phyloP scores from a whole-genome alignment of 1,140 invertebrate species.

The Hirudo medicinalis region DNA sequence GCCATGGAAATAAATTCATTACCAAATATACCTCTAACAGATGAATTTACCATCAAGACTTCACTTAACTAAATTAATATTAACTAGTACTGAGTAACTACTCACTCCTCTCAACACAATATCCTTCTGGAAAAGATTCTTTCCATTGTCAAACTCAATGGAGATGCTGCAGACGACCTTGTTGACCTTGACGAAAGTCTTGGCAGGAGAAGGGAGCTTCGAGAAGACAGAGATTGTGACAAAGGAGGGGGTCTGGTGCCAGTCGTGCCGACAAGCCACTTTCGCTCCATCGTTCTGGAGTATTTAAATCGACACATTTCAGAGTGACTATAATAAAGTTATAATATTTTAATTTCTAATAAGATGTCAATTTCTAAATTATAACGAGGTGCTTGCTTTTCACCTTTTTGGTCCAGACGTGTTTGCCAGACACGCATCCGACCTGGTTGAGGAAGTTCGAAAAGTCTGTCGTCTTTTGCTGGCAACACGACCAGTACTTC shows the following conservation, averaged over 20 bases:
- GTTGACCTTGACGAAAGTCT: conserved; percentile 20
- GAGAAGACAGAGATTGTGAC: conserved; percentile 22
- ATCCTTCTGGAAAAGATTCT: conserved; percentile 18
- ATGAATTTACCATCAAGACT: too few relatives aligned
- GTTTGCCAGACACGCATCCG: conserved; percentile 63
- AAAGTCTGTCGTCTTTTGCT: conserved; percentile 84
- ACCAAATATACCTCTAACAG: too few relatives aligned
- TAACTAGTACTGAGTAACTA: not conserved
- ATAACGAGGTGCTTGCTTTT: too few relatives aligned
- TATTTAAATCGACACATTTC: too few relatives aligned
- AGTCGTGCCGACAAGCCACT: conserved; percentile 20
- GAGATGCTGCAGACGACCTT: conserved; percentile 11
- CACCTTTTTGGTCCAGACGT: conserved; percentile 66
- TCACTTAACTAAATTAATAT: too few relatives aligned
- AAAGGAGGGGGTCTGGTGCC: conserved; percentile 22
- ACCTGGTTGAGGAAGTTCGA: conserved; percentile 73
- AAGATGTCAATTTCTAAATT: too few relatives aligned
- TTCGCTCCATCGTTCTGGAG: conserved; percentile 14
- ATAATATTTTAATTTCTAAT: too few relatives aligned
- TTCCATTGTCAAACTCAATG: conserved; percentile 22
- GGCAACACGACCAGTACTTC: conserved; percentile 95
- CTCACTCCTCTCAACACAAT: conserved; percentile 21
- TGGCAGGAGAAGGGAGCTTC: conserved; percentile 17
- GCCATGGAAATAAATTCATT: too few relatives aligned
- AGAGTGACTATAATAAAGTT: too few relatives aligned